Conservation (phyloP, 2,113 vertebrate genomes). For the Tetrao urogallus region DNA sequence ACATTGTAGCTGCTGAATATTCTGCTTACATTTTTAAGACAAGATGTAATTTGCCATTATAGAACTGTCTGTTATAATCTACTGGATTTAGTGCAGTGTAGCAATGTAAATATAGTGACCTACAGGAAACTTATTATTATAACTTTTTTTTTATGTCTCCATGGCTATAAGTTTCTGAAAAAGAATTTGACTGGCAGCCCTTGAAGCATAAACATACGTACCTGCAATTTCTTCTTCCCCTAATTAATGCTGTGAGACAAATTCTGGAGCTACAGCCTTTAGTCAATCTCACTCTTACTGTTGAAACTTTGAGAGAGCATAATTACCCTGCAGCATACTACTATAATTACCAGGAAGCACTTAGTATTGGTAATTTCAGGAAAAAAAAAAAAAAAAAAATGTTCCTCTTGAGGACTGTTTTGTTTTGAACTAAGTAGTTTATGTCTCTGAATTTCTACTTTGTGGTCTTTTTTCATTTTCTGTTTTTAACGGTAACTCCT, state of each 20-base stretch:
- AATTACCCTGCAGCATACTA: not conserved
- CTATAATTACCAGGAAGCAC: not conserved
- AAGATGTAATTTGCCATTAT: not conserved
- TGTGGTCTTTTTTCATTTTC: not conserved
- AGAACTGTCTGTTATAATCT: not conserved
- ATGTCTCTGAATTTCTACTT: not conserved
- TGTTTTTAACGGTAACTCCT: not conserved
- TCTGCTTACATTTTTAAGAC: conserved; percentile 8
- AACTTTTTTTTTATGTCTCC: not conserved
- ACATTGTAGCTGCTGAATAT: not conserved
- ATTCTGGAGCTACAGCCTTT: not conserved
- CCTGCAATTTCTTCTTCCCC: not conserved
- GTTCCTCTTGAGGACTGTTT: not conserved
- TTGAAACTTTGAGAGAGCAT: not conserved
- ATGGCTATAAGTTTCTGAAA: not conserved
- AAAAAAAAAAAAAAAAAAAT: not conserved
- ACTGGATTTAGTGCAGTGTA: not conserved
- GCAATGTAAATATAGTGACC: not conserved
- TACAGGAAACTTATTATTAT: not conserved
- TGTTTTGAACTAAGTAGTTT: not conserved
- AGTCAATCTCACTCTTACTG: not conserved
- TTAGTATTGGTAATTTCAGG: not conserved
- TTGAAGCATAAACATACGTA: not conserved
- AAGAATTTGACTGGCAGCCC: not conserved
- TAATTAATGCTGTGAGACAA: conserved; percentile 23